Base-by-base conservation (phyloP, 1,140 invertebrate species). In the Scaptomyza pallida region DNA sequence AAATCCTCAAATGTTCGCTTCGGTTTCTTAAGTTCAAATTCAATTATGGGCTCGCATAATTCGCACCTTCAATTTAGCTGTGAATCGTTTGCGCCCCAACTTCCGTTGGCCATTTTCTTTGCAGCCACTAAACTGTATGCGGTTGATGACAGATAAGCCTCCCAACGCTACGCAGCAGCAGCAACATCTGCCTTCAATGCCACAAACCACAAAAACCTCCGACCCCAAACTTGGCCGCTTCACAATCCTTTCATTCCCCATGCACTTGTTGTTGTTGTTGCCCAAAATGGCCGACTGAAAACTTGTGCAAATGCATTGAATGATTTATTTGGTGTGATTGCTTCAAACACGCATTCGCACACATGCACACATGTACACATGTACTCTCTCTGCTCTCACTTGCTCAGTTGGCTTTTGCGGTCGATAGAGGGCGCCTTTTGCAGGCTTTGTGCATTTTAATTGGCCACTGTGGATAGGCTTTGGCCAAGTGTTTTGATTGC, bases 321-420 rank as follows among this genome's bases (percentile, higher is more conserved):
- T 86, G 73, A 86, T 86, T 86, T 86, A 86, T 86, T 86, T 86
- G 73, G 81, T 88, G 81, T 88, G 81, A 86, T 86, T 86, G 81
- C 82, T 70, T 75, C 62, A 74, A 41, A 21, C 60, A 74, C 59
- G 60, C 69, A 67, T 60, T 47, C 41, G 45, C 51, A 59, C 56
- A 74, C 56, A 30, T 51, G 52, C 16, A 59, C 47, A 44, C 37
- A 45, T 21, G n/a, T n/a, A n/a, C n/a, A 37, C 19, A 35, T 30
- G 26, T 23, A 43, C 19, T 44, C 10, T 21, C 40, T 26, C 10
- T 17, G 9, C 47, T 41, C 54, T 41, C 52, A 30, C 56, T 13
- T 65, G 54, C 77, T 68, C 52, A 70, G 81, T 86, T 77, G 81
- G 62, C 73, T 59, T 54, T 74, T 81, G 74, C 33, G 59, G 82